Percentiles rank a stretch among this genome's conserved stretches.
Conservation (phyloP, 92 coral and sea anemone genomes). For the Parazoanthus swiftii region DNA sequence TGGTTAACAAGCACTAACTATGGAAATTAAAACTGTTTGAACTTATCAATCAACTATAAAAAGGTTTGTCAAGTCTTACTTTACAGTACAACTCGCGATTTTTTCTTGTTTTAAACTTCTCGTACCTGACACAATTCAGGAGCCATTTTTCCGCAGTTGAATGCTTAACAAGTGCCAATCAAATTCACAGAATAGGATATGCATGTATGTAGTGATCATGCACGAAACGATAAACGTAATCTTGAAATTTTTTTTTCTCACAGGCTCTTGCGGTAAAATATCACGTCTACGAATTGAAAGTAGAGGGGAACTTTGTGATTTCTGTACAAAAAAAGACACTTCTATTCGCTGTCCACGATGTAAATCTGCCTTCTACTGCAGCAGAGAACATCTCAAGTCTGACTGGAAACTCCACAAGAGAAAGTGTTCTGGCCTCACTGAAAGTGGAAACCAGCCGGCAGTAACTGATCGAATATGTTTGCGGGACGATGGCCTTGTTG, state of each 20-base stretch:
- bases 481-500: background rate
- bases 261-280: background rate
- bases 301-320: slow-evolving; percentile 22
- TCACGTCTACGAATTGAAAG: slow-evolving; percentile 3
- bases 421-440: slow-evolving; percentile 21
- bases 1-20: too few relatives aligned
- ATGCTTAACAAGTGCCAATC: too few relatives aligned
- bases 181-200: background rate
- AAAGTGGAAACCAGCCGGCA: background rate
- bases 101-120: too few relatives aligned
- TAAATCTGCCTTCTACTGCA: slow-evolving; percentile 37
- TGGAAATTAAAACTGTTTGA: too few relatives aligned
- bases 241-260: background rate
- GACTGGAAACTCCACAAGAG: slow-evolving; percentile 39
- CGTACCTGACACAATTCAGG: too few relatives aligned
- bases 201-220: background rate
- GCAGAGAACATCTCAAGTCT: slow-evolving; percentile 37
- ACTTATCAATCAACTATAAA: too few relatives aligned
- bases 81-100: too few relatives aligned
- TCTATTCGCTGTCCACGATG: slow-evolving; percentile 33
- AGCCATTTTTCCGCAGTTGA: too few relatives aligned
- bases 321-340: slow-evolving; percentile 36
- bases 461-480: slow-evolving; percentile 10
- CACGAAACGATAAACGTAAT: background rate
- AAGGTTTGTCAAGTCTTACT: too few relatives aligned